Percentiles rank a stretch among this genome's conserved stretches.
Conservation (phyloP, 2,888 invertebrate species). For the Pantelozetes paolii region DNA sequence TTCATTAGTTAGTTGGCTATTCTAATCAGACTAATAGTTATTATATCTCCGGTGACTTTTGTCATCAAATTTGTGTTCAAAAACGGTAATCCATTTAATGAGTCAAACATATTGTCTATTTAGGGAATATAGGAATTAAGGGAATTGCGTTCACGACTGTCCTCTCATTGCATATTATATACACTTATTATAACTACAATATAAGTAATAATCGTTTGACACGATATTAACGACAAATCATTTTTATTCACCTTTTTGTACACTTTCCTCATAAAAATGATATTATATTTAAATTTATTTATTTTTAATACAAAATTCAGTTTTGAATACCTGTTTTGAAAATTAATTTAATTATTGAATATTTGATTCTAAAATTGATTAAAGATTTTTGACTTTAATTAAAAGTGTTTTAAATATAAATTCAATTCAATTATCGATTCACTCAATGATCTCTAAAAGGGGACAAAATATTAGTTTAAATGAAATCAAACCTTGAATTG, state of each 20-base stretch:
- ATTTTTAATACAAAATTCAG: constrained; percentile 18
- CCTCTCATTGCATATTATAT: constrained; percentile 25
- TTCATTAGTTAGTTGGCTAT: background rate
- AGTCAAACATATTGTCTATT: constrained; percentile 3
- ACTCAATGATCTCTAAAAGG: too few species aligned
- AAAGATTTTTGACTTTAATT: too few species aligned
- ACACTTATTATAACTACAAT: constrained; percentile 1
- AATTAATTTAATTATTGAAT: too few species aligned
- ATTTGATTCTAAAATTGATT: too few species aligned
- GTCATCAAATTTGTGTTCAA: constrained; percentile 17
- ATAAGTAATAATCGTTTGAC: constrained; percentile 35
- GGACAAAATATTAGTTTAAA: too few species aligned
- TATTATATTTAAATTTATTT: constrained; percentile 26
- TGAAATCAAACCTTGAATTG: too few species aligned
- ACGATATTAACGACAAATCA: constrained; percentile 30
- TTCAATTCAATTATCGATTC: too few species aligned
- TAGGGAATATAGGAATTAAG: constrained; percentile 28
- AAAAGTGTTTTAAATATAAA: too few species aligned
- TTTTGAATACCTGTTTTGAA: too few species aligned
- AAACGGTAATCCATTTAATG: constrained; percentile 21
- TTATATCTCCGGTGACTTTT: constrained; percentile 31
- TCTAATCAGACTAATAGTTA: constrained; percentile 34
- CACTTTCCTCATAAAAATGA: constrained; percentile 25
- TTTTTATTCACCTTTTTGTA: constrained; percentile 16
- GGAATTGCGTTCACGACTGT: constrained; percentile 33